phyloP scores from a whole-genome alignment of 2,888 invertebrate genomes.

The Himalopsyche tibetana region DNA sequence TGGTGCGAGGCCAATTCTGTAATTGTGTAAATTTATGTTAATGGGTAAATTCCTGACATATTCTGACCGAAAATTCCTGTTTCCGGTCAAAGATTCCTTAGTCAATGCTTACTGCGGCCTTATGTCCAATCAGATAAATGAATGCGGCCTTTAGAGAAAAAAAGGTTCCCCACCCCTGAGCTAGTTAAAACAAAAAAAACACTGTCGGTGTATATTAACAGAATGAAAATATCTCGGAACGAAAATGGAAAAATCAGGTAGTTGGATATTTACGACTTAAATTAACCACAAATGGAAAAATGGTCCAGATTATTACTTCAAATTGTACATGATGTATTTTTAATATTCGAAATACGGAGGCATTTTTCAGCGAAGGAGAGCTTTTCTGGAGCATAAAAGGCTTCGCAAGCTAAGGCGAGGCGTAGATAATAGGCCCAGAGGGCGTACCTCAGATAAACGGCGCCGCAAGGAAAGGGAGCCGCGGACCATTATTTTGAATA shows the following conservation, averaged over 20 bases:
- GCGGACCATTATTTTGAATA: constrained; percentile 65
- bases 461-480: constrained; percentile 60
- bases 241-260: not conserved
- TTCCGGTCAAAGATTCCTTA: no score
- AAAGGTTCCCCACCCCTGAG: no score
- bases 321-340: constrained; percentile 26
- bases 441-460: constrained; percentile 65
- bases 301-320: constrained; percentile 8
- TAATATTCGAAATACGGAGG: constrained; percentile 16
- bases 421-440: constrained; percentile 64
- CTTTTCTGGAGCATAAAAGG: constrained; percentile 12
- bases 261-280: not conserved
- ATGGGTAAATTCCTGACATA: no score
- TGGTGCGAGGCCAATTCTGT: no score
- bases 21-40: no score
- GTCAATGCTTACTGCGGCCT: no score
- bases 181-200: no score
- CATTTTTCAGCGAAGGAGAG: constrained; percentile 22
- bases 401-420: constrained; percentile 54
- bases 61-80: no score
- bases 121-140: no score
- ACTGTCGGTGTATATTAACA: no score
- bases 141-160: no score
- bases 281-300: constrained; percentile 2
- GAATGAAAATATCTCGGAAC: no score